phyloP scores from a whole-genome alignment of 2,797 vertebrate species.

The Parotocinclus haroldoi region DNA sequence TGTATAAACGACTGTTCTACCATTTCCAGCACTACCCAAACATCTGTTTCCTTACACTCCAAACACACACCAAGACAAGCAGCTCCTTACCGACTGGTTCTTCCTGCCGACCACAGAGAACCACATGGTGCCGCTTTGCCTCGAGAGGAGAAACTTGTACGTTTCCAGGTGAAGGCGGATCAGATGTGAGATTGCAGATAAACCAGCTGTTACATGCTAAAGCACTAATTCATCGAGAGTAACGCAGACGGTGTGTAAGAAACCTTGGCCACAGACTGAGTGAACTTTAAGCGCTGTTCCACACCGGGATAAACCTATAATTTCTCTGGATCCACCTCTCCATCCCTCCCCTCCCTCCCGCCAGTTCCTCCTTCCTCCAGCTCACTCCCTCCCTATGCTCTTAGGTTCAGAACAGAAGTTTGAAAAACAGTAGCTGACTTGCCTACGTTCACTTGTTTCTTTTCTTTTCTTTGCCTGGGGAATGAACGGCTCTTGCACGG shows the following conservation, averaged over 20 bases:
- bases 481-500: slow-evolving; percentile 56
- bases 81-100: slow-evolving; percentile 77
- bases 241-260: slow-evolving; percentile 62
- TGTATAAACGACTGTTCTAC: slow-evolving; percentile 18
- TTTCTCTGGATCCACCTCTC: slow-evolving; percentile 37
- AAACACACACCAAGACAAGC: slow-evolving; percentile 21
- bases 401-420: slow-evolving; percentile 47
- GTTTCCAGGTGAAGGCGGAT: slow-evolving; percentile 1
- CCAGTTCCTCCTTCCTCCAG: slow-evolving; percentile 7
- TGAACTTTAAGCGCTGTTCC: slow-evolving; percentile 45
- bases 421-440: slow-evolving; percentile 24
- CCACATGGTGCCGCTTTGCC: slow-evolving; percentile 76
- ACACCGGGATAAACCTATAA: slow-evolving; percentile 44
- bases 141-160: slow-evolving; percentile 7
- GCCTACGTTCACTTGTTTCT: neutral
- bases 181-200: neutral
- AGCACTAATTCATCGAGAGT: slow-evolving; percentile 58
- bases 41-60: slow-evolving; percentile 1
- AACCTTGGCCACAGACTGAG: slow-evolving; percentile 23
- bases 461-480: slow-evolving; percentile 44
- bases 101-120: slow-evolving; percentile 92
- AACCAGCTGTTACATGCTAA: slow-evolving; percentile 46
- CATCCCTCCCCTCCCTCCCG: slow-evolving; percentile 23
- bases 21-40: slow-evolving; percentile 19
- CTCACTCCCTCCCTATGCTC: neutral